Conservation (phyloP, 1,140 invertebrate species). For the Brachionus asplanchnoidis region DNA sequence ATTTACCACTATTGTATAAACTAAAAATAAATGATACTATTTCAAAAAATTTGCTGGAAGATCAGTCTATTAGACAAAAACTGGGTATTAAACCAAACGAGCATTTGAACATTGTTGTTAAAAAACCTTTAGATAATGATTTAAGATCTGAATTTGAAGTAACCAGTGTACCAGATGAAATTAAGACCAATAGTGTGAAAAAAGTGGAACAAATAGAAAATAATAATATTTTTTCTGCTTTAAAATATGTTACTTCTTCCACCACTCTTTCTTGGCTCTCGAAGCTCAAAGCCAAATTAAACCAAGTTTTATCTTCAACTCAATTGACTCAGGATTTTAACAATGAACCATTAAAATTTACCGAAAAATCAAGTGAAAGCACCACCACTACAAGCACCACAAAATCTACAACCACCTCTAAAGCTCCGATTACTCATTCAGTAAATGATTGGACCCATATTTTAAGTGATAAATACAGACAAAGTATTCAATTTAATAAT, state of each 20-base stretch:
- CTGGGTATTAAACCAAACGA: conserved; percentile 17
- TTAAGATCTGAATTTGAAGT: neutral
- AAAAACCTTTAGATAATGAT: neutral
- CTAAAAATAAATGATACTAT: conserved; percentile 29
- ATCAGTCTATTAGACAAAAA: neutral
- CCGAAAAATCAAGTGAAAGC: neutral
- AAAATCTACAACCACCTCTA: neutral
- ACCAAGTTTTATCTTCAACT: conserved; percentile 5
- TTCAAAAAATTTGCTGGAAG: neutral
- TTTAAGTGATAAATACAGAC: conserved; percentile 6
- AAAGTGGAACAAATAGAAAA: neutral
- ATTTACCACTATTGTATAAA: neutral
- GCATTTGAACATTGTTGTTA: neutral
- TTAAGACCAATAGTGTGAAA: neutral
- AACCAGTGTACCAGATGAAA: neutral
- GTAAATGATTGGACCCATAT: conserved; percentile 27
- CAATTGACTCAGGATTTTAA: neutral
- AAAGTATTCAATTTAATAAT: neutral
- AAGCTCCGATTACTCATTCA: neutral
- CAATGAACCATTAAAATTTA: neutral
- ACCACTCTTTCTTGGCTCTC: neutral
- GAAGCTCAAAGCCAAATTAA: conserved; percentile 30
- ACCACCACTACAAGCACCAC: neutral
- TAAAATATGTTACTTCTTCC: neutral
- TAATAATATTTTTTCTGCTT: neutral